Base-by-base conservation (phyloP, 2,797 vertebrate genomes). In the Meda fulgida region DNA sequence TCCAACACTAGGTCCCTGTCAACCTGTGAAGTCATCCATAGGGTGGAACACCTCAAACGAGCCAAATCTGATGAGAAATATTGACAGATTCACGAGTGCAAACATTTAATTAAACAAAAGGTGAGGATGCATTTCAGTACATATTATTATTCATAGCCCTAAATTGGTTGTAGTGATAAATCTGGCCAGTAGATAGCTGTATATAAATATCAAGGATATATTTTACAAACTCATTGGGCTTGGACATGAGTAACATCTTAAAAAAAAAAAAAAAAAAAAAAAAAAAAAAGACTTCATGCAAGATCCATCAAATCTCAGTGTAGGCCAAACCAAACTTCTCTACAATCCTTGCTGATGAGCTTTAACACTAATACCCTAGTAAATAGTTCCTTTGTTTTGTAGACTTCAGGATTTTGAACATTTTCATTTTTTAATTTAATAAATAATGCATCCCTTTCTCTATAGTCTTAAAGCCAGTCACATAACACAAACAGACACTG, bases 41-140 rank as follows among this genome's bases (percentile, higher is more conserved):
- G 95, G 70, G 65, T 96, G 96, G 85, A 97, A 97, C 87, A 97
- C 96, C 89, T 96, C 96, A 76, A 97, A 97, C 43, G 96, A 97
- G 29, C 96, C 96, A 87, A 97, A 97, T 70, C 96, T 97, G 90
- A 13, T 16, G 34, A 58, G 31, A 55, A 58, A 38, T 36, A 55
- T 36, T 34, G 48, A 75, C 5, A 46, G 11, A 23, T 9, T 53
- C 18, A 71, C n/a, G 1, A 48, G 40, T 38, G 29, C 13, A 36
- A 63, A 29, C 11, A 13, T 26, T 73, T 26, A n/a, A n/a, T n/a
- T n/a, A n/a, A n/a, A n/a, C n/a, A 58, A 34, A 23, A 5, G 26
- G 36, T 60, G 14, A 26, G 3, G 10, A 75, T 36, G 23, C 3
- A 3, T 73, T 83, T 11, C 5, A 75, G 11, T 16, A 40, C 18